Evolutionary conservation across 2,797 vertebrate genomes (phyloP).

Genomic region (Bucorvus abyssinicus): DNA sequence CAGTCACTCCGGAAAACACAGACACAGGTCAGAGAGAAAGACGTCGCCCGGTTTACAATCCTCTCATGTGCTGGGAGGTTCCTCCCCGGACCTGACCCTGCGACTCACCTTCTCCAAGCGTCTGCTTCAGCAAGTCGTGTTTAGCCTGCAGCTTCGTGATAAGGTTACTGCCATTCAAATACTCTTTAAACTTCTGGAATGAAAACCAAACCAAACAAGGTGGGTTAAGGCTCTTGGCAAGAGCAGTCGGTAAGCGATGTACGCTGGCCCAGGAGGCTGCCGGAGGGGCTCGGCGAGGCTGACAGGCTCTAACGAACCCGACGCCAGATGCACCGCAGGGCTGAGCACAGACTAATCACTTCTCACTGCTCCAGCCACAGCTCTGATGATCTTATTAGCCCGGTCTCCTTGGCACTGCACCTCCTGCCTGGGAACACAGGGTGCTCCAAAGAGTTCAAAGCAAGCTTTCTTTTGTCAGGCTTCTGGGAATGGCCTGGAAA

Average conservation of each 20-base stretch:
- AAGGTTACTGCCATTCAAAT: conserved; percentile 96
- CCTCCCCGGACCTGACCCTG: background rate
- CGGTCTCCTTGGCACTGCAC: background rate
- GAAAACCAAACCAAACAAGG: background rate
- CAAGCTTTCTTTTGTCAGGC: conserved; percentile 14
- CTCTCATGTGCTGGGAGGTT: background rate
- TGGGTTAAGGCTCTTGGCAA: background rate
- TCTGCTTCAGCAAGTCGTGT: conserved; percentile 95
- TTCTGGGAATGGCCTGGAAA: background rate
- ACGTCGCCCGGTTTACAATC: background rate
- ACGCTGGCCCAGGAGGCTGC: background rate
- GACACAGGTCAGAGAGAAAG: background rate
- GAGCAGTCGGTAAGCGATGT: rapidly evolving
- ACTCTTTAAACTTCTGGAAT: conserved; percentile 97
- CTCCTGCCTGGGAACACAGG: background rate
- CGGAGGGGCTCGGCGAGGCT: background rate
- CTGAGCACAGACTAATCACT: background rate
- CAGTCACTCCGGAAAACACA: background rate
- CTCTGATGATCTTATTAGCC: background rate
- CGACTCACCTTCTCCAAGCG: conserved; percentile 92
- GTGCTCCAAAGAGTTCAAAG: background rate
- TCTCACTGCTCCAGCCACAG: background rate
- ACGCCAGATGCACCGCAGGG: background rate
- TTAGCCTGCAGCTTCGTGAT: conserved; percentile 98
- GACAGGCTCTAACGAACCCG: background rate